Conservation (phyloP, 2,797 vertebrate genomes). For the Enteromius afrohamiltoni region DNA sequence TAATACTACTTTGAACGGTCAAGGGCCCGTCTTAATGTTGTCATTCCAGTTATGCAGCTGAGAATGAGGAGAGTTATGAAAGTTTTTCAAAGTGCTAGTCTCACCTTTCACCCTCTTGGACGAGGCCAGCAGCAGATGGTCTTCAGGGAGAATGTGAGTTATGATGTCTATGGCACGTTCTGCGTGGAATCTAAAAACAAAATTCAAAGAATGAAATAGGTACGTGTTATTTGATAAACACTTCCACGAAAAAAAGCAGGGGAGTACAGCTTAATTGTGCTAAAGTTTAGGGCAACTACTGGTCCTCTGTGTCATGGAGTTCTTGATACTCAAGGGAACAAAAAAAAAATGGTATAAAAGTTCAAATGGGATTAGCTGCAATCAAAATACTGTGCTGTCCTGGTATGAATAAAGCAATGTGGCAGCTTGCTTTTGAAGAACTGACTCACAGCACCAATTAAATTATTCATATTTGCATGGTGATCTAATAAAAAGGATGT, state of each 20-base stretch:
- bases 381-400: constrained; percentile 7
- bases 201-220: constrained; percentile 61
- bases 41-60: constrained; percentile 8
- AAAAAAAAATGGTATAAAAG: constrained; percentile 19
- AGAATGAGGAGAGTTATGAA: constrained; percentile 43
- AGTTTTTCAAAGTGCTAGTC: background rate
- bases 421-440: constrained; percentile 13
- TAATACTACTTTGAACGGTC: background rate
- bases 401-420: background rate
- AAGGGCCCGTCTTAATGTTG: background rate
- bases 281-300: constrained; percentile 50
- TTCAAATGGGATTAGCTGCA: background rate
- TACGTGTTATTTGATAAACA: constrained; percentile 51
- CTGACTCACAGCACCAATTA: constrained; percentile 19
- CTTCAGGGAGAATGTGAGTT: constrained; percentile 99
- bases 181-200: constrained; percentile 90
- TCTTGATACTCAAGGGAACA: constrained; percentile 29
- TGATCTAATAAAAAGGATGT: constrained; percentile 7
- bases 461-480: constrained; percentile 22
- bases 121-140: constrained; percentile 97
- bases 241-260: constrained; percentile 51
- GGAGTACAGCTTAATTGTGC: constrained; percentile 43
- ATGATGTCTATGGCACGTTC: constrained; percentile 99
- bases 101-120: constrained; percentile 99
- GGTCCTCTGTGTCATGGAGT: constrained; percentile 25